Percentiles rank a stretch among this genome's conserved stretches.
phyloP scores from a whole-genome alignment of 2,113 vertebrate genomes.

The Tragulus kanchil region DNA sequence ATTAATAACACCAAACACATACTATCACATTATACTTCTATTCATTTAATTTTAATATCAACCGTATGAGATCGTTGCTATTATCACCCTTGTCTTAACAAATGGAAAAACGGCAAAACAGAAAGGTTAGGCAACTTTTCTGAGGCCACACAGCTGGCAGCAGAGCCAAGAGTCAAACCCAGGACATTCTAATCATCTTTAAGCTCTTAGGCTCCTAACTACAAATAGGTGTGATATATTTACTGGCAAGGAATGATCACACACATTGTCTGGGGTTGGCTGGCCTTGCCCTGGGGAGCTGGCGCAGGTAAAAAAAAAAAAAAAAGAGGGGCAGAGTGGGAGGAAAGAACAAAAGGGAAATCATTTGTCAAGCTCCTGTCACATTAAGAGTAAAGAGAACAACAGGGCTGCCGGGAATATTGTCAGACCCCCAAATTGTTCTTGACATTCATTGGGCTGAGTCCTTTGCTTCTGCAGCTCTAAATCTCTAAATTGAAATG shows the following conservation, averaged over 20 bases:
- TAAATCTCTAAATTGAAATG: conserved; percentile 72
- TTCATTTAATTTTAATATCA: background rate
- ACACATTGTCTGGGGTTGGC: background rate
- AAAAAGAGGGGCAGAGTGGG: background rate
- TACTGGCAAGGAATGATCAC: background rate
- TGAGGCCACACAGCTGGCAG: background rate
- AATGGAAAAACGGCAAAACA: background rate
- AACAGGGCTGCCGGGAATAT: background rate
- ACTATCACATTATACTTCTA: background rate
- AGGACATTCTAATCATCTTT: background rate
- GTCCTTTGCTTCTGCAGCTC: conserved; percentile 67
- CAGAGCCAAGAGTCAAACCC: background rate
- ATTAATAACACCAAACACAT: background rate
- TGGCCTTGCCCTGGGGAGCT: background rate
- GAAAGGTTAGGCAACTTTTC: background rate
- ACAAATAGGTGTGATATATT: fast-evolving
- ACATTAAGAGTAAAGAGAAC: conserved; percentile 27
- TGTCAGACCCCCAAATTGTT: conserved; percentile 68
- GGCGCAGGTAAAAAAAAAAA: background rate
- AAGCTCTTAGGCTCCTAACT: background rate
- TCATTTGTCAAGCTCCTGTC: conserved; percentile 1
- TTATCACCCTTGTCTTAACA: background rate
- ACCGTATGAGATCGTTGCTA: background rate
- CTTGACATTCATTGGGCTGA: conserved; percentile 43
- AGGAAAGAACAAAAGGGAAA: conserved; percentile 54